Evolutionary conservation across 2,888 invertebrate species (phyloP).

Genomic region (Drosophila subquinaria): DNA sequence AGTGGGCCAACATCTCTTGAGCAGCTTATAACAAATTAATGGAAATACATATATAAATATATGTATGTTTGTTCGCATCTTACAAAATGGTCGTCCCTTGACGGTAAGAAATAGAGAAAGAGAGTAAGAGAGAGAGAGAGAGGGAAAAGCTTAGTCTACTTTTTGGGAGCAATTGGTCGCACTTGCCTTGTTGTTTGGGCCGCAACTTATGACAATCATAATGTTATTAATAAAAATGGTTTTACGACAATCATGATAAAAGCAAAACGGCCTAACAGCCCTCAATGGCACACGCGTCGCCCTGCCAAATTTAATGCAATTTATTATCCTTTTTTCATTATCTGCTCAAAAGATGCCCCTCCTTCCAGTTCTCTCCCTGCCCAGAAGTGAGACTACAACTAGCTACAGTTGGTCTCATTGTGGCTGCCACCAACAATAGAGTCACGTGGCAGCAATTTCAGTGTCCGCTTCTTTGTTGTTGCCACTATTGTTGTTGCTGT

Average conservation of each 20-base stretch:
- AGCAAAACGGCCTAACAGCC: slow-evolving; percentile 58
- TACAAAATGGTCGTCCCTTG: slow-evolving; percentile 28
- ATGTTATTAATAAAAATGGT: slow-evolving; percentile 77
- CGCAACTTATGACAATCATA: slow-evolving; percentile 68
- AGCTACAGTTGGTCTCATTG: slow-evolving; percentile 41
- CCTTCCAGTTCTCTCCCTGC: not conserved
- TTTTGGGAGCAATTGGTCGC: slow-evolving; percentile 1
- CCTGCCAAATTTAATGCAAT: slow-evolving; percentile 84
- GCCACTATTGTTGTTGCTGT: slow-evolving; percentile 8
- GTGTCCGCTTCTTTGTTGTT: slow-evolving; percentile 69
- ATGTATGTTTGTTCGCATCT: too few relatives aligned
- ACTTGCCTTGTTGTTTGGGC: not conserved
- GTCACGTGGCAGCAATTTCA: slow-evolving; percentile 86
- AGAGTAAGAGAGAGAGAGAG: not conserved
- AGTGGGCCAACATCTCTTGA: not conserved
- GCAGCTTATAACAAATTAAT: slow-evolving; percentile 14
- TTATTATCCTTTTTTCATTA: slow-evolving; percentile 84
- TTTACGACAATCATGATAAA: slow-evolving; percentile 72
- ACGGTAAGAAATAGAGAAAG: not conserved
- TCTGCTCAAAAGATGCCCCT: slow-evolving; percentile 58
- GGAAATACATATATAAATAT: not conserved
- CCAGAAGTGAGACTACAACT: slow-evolving; percentile 21
- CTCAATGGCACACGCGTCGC: slow-evolving; percentile 55
- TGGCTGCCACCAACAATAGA: slow-evolving; percentile 75
- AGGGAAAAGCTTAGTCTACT: not conserved